Conservation (phyloP, 2,797 vertebrate genomes). For the Mus caroli region DNA sequence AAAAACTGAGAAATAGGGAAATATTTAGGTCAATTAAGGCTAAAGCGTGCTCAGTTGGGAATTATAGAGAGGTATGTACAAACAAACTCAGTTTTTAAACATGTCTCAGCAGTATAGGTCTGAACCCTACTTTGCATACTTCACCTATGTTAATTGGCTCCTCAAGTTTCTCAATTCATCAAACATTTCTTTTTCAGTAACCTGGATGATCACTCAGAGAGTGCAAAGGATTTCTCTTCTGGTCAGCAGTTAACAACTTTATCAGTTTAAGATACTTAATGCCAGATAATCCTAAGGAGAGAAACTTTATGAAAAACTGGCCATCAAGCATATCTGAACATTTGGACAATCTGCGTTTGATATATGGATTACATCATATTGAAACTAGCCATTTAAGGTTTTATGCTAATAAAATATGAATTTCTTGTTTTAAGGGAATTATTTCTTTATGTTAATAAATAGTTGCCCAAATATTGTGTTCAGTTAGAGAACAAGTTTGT, state of each 20-base stretch:
- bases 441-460: background rate
- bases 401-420: constrained; percentile 1
- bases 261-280: background rate
- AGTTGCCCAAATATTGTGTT: background rate
- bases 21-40: background rate
- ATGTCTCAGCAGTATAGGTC: background rate
- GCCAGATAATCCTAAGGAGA: background rate
- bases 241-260: background rate
- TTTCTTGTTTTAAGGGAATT: background rate
- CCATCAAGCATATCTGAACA: background rate
- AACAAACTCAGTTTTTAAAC: background rate
- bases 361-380: background rate
- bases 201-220: background rate
- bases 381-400: background rate
- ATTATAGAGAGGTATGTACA: background rate
- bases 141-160: background rate
- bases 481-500: background rate
- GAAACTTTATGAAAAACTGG: background rate
- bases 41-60: background rate
- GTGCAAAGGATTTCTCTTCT: background rate
- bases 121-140: background rate
- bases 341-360: background rate
- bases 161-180: background rate
- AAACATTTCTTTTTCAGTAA: background rate
- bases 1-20: background rate